Conservation (phyloP, 2,797 vertebrate genomes). For the Numenius phaeopus region DNA sequence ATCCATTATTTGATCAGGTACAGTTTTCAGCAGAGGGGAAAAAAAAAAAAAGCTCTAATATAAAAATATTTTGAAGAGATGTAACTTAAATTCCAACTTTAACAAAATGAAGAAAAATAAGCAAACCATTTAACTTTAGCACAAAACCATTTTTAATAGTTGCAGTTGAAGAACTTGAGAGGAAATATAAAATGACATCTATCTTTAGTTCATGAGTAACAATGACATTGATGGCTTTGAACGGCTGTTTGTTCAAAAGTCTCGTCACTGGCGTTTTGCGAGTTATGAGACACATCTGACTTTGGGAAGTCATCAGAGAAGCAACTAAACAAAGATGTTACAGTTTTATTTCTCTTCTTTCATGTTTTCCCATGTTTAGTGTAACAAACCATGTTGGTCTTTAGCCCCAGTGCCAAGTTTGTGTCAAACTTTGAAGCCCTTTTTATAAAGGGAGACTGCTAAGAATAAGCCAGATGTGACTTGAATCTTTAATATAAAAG, state of each 20-base stretch:
- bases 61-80: neutral
- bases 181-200: neutral
- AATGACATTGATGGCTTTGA: neutral
- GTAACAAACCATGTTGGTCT: neutral
- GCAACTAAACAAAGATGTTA: conserved; percentile 6
- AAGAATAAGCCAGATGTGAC: neutral
- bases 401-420: neutral
- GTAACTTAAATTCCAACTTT: neutral
- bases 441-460: neutral
- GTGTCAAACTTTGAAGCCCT: neutral
- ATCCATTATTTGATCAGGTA: neutral
- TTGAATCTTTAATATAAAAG: neutral
- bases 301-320: neutral
- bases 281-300: neutral
- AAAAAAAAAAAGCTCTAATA: neutral
- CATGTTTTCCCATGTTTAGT: neutral
- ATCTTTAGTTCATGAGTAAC: neutral
- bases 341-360: neutral
- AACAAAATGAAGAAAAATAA: neutral
- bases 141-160: neutral
- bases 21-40: neutral
- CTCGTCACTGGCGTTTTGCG: neutral
- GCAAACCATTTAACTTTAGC: neutral
- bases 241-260: neutral
- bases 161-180: neutral